Evolutionary conservation across 2,113 vertebrate genomes (phyloP).

Genomic region (Notothenia coriiceps): DNA sequence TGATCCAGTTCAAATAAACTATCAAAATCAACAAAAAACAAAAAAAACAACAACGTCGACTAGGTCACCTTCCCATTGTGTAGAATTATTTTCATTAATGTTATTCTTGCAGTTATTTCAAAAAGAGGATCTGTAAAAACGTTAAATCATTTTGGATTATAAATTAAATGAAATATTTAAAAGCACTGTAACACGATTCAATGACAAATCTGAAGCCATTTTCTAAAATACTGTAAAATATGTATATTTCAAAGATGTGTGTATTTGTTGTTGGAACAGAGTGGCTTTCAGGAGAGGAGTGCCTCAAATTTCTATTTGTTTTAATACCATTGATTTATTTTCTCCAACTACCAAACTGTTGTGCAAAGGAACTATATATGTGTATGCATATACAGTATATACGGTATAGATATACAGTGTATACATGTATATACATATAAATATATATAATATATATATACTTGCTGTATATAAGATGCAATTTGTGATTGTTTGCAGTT

Average conservation of each 20-base stretch:
- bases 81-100: constrained; percentile 72
- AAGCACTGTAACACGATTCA: constrained; percentile 72
- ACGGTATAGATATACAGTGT: constrained; percentile 17
- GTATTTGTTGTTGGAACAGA: constrained; percentile 78
- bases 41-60: constrained; percentile 35
- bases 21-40: constrained; percentile 52
- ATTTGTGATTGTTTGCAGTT: constrained; percentile 94
- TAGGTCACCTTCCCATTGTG: constrained; percentile 61
- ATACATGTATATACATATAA: constrained; percentile 57
- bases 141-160: constrained; percentile 62
- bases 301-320: constrained; percentile 84
- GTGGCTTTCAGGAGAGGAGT: constrained; percentile 71
- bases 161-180: constrained; percentile 64
- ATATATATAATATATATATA: constrained; percentile 58
- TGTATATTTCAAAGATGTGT: constrained; percentile 83
- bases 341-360: constrained; percentile 83
- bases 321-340: constrained; percentile 80
- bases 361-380: constrained; percentile 77
- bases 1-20: constrained; percentile 72
- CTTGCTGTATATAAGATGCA: constrained; percentile 92
- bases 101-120: constrained; percentile 70
- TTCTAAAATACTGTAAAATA: constrained; percentile 86
- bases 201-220: constrained; percentile 83
- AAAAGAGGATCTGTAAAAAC: constrained; percentile 54
- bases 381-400: constrained; percentile 2